Evolutionary conservation across 2,888 invertebrate species (phyloP).

Genomic region (Plusia festucae): DNA sequence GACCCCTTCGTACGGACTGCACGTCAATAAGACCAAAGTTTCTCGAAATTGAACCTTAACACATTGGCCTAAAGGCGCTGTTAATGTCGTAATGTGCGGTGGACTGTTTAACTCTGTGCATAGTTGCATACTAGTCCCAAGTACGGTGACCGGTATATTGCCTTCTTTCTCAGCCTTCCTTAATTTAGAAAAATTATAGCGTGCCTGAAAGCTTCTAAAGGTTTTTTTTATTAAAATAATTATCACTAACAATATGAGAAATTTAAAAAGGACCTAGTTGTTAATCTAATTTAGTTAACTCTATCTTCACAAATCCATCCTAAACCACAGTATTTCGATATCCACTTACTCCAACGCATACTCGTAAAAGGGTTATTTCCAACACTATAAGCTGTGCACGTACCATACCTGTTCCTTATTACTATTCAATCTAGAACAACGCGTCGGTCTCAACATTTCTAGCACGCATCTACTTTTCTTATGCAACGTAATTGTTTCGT

Average conservation of each 20-base stretch:
- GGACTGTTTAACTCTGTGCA: not conserved
- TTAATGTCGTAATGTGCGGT: not conserved
- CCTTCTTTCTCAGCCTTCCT: not conserved
- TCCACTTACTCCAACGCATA: not conserved
- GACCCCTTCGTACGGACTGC: constrained; percentile 58
- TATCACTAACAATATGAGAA: no score
- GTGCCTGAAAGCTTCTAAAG: not conserved
- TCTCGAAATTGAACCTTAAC: not conserved
- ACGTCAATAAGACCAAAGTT: not conserved
- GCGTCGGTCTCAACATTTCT: not conserved
- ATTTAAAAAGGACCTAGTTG: no score
- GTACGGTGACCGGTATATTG: not conserved
- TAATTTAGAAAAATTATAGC: not conserved
- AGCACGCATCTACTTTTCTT: constrained; percentile 2
- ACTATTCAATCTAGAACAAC: constrained; percentile 2
- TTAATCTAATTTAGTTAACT: no score
- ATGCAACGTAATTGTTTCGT: not conserved
- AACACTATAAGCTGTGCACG: not conserved
- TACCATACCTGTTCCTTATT: not conserved
- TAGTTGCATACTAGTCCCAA: no score
- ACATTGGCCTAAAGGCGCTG: not conserved
- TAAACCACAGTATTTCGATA: not conserved
- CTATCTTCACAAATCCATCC: no score
- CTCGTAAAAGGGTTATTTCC: not conserved
- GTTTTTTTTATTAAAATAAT: no score